Base-by-base conservation (phyloP, 2,113 vertebrate genomes). In the Cromileptes altivelis region DNA sequence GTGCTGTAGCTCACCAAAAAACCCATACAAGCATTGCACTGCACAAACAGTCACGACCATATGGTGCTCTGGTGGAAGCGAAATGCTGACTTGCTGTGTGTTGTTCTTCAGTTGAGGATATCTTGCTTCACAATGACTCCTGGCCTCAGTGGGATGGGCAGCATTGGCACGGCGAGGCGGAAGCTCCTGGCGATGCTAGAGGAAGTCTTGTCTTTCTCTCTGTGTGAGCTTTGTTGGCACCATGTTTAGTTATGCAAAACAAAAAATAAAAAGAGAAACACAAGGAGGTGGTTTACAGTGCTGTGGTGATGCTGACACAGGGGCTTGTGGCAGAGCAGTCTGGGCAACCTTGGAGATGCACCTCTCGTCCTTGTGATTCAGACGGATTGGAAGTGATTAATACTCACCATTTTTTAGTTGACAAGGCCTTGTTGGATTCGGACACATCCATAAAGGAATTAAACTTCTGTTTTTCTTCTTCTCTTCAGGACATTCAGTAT, bases 401-500 rank as follows among this genome's bases (percentile, higher is more conserved):
- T 71, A 25, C 27, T 85, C 19, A 5, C 15, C 2, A 6, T 74
- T 86, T 65, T 71, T 49, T 21, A 19, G 11, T 45, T 45, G 33
- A 30, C 6, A 76, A 79, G 74, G 67, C 27, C 27, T 85, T 50
- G 6, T 72, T 78, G 50, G 37, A 82, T 13, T 56, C 3, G 64
- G 61, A 69, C 4, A 33, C 25, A 42, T 15, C 30, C 19, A 55
- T 50, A 5, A 74, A 75, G 73, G 80, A 6, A 55, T 85, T 84
- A 49, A 69, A 85, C 50, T 8, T 1, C 4, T 47, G 0, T 72
- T 77, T 52, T 84, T 61, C 19, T 58, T 80, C 3, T 57, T 82
- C 80, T 82, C 53, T 90, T 60, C 87, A 98, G 97, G 94, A 93
- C 92, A 85, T 90, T 86, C 94, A 96, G 72, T 77, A 98, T 99